Conservation (phyloP, 2,113 vertebrate species). For the Todiramphus saurophagus region DNA sequence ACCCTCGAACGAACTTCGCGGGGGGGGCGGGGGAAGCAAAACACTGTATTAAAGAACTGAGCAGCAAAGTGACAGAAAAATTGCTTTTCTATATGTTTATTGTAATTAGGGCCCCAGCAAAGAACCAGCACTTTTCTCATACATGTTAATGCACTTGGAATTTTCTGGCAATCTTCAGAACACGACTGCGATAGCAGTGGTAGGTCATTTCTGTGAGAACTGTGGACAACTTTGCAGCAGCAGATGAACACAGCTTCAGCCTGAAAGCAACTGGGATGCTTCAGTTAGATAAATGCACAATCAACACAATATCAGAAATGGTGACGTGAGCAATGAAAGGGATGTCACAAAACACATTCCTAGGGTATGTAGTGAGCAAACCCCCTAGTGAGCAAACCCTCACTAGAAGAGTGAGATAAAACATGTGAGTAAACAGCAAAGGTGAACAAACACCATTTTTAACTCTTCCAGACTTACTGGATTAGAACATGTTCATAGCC, state of each 20-base stretch:
- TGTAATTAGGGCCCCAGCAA: background rate
- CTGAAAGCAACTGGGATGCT: background rate
- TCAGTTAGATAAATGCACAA: background rate
- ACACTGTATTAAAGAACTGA: background rate
- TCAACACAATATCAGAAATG: background rate
- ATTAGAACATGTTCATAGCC: background rate
- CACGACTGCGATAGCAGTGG: fast-evolving
- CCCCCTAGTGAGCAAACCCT: background rate
- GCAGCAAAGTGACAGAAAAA: background rate
- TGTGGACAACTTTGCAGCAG: background rate
- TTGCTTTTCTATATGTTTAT: background rate
- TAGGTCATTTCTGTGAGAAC: background rate
- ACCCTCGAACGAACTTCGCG: too few species aligned
- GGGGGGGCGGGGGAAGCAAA: fast-evolving
- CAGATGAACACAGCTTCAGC: background rate
- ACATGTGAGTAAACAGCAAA: background rate
- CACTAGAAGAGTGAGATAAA: background rate
- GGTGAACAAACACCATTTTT: background rate
- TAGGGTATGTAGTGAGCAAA: background rate
- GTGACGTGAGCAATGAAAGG: background rate
- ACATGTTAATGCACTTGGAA: background rate
- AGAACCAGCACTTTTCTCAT: background rate
- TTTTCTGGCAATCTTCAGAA: background rate
- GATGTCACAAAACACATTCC: fast-evolving
- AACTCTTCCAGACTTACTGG: background rate